A percentile compares a stretch with the other conserved stretches of the same genome.
These are phyloP conservation scores for Cirrhinus molitorella DNA, from an alignment of 2,797 vertebrate genomes.

Conservation along the genomic window DNA sequence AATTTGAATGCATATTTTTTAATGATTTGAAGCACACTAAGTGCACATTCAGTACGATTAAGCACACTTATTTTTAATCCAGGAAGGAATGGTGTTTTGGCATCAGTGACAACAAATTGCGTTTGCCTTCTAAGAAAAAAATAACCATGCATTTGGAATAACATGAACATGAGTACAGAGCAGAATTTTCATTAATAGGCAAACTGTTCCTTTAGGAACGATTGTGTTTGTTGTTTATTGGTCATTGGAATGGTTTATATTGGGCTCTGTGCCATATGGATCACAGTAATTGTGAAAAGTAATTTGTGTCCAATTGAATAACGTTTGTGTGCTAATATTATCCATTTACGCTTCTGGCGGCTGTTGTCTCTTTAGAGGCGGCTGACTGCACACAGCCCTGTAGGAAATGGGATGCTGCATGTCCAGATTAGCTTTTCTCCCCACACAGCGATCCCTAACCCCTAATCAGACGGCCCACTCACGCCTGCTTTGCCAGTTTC, in stretches of 20 bases:
- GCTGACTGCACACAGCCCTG: conserved; percentile 5
- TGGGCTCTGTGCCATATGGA: conserved; percentile 43
- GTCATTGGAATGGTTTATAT: neutral
- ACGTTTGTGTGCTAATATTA: conserved; percentile 55
- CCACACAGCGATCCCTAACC: neutral
- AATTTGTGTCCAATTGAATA: conserved; percentile 64
- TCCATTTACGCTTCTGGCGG: conserved; percentile 64
- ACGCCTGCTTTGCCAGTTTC: neutral
- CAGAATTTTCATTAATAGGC: neutral
- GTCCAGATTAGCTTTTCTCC: conserved; percentile 30
- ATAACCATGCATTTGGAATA: neutral
- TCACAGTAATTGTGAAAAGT: conserved; percentile 64
- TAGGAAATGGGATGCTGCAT: conserved; percentile 13
- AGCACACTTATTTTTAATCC: neutral
- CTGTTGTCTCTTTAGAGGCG: conserved; percentile 56
- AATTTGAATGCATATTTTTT: too few species aligned
- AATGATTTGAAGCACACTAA: neutral
- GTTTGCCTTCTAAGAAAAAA: neutral
- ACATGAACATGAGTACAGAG: neutral
- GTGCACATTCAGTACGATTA: neutral
- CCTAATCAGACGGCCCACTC: conserved; percentile 22
- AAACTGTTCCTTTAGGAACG: conserved; percentile 22
- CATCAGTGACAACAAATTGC: neutral
- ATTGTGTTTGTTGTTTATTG: conserved; percentile 27
- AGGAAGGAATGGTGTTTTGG: neutral